These are phyloP conservation scores for Sterrhoptilus dennistouni DNA, from an alignment of 2,113 vertebrate genomes.

Conservation along the genomic window DNA sequence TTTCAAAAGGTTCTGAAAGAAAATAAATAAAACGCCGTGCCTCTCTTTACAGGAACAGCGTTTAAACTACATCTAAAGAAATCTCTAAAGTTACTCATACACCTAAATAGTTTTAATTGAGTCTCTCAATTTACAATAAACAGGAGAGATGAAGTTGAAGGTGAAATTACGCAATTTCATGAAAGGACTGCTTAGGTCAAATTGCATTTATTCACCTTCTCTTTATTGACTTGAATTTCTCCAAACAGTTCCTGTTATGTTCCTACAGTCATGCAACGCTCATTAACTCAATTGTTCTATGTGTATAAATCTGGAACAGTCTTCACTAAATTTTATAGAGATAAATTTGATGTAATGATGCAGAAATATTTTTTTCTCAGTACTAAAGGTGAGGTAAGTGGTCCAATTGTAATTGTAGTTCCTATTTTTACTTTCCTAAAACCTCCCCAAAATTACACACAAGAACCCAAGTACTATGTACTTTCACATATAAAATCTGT, in stretches of 20 bases:
- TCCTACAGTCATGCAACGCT: neutral
- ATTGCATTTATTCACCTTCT: neutral
- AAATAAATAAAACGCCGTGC: neutral
- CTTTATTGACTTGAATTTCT: neutral
- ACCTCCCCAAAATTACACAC: neutral
- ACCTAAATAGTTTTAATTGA: neutral
- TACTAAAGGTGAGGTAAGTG: neutral
- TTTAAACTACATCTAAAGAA: slow-evolving; percentile 4
- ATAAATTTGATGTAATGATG: neutral
- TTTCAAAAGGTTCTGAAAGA: neutral
- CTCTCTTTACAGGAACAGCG: neutral
- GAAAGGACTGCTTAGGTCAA: slow-evolving; percentile 1
- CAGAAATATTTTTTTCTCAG: slow-evolving; percentile 3
- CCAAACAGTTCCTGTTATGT: neutral
- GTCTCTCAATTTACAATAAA: neutral
- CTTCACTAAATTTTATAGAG: neutral
- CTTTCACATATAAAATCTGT: neutral
- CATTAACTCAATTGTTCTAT: slow-evolving; percentile 19
- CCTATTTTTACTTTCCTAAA: neutral
- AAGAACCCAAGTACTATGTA: neutral
- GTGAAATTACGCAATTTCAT: neutral
- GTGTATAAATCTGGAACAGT: neutral
- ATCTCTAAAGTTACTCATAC: neutral
- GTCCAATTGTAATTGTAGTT: neutral
- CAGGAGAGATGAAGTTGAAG: neutral